Evolutionary conservation across 2,888 invertebrate species (phyloP).

Genomic region (Vannuccia rotundouncinata): DNA sequence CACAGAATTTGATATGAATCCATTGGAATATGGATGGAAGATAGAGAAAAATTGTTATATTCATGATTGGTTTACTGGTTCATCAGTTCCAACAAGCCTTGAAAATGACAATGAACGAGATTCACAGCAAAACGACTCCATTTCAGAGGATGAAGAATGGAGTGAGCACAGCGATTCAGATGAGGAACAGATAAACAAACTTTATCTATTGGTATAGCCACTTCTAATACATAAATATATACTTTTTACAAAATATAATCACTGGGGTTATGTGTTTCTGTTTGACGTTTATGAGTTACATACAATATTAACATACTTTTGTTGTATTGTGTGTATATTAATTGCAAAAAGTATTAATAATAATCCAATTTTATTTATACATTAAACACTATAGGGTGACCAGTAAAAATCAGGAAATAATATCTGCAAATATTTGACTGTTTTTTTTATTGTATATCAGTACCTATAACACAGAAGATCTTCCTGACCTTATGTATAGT

Average conservation of each 20-base stretch:
- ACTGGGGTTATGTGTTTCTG: too few relatives aligned
- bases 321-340: too few relatives aligned
- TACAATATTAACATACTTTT: too few relatives aligned
- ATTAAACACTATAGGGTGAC: too few relatives aligned
- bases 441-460: too few relatives aligned
- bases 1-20: neutral
- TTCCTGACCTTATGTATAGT: too few relatives aligned
- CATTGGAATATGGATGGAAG: slow-evolving; percentile 12
- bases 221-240: slow-evolving; percentile 9
- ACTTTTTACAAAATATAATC: neutral
- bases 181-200: neutral
- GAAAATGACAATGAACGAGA: neutral
- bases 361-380: too few relatives aligned
- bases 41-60: neutral
- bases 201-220: neutral
- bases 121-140: slow-evolving; percentile 1
- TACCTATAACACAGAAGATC: too few relatives aligned
- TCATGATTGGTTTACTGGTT: neutral
- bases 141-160: slow-evolving; percentile 3
- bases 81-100: slow-evolving; percentile 6
- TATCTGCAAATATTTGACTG: too few relatives aligned
- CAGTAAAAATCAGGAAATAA: too few relatives aligned
- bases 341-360: too few relatives aligned
- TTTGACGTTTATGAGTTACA: too few relatives aligned
- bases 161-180: neutral